Percentiles rank a stretch among this genome's conserved stretches.
These are phyloP conservation scores for Tridacna crocea DNA, from an alignment of 2,888 invertebrate genomes.

Conservation along the genomic window DNA sequence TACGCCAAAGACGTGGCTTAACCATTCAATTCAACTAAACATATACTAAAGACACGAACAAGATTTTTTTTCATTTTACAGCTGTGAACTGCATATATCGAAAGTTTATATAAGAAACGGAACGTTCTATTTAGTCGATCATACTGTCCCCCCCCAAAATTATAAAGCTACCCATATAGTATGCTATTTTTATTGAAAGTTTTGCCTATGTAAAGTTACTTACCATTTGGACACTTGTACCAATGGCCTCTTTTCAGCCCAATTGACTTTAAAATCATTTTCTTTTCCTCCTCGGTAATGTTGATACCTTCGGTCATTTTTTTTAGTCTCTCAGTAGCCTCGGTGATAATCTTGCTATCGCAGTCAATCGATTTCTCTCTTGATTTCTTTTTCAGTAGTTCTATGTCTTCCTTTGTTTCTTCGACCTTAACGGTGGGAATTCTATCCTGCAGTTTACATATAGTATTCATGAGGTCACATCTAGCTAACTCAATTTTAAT, in stretches of 20 bases:
- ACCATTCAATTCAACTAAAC: no score
- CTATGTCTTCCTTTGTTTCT: background rate
- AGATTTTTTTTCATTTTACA: no score
- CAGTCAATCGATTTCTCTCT: background rate
- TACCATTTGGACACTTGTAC: constrained; percentile 89
- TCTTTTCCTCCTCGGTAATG: constrained; percentile 85
- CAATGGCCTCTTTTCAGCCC: constrained; percentile 87
- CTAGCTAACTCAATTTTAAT: constrained; percentile 51
- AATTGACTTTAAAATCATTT: constrained; percentile 87
- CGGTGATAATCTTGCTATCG: background rate
- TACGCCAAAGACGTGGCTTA: no score
- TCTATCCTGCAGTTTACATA: background rate
- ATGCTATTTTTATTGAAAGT: no score
- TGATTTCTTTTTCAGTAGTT: background rate
- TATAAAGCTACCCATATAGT: no score
- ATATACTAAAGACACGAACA: no score
- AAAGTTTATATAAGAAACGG: no score
- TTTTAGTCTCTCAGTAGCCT: constrained; percentile 39
- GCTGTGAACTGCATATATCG: no score
- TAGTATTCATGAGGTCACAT: constrained; percentile 21
- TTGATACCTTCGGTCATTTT: constrained; percentile 58
- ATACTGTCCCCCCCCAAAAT: no score
- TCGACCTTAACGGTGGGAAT: background rate
- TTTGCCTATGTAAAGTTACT: constrained; percentile 13
- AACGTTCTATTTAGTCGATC: no score